Evolutionary conservation across 2,888 invertebrate genomes (phyloP).

Genomic region (Anthophora plumipes): DNA sequence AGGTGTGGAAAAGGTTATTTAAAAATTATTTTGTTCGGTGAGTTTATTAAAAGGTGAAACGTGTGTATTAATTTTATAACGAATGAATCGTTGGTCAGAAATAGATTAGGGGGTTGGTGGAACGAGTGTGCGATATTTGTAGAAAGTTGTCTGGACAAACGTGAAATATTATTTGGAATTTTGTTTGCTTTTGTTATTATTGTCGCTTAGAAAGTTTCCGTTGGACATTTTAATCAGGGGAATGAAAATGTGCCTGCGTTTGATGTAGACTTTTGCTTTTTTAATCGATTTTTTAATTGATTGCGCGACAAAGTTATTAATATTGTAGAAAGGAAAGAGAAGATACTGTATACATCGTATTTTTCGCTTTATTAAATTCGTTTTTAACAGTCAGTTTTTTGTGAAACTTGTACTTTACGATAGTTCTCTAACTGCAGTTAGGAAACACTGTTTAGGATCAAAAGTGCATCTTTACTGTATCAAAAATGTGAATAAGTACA

Average conservation of each 20-base stretch:
- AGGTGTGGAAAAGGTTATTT: not conserved
- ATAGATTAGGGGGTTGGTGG: too few species aligned
- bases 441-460: too few species aligned
- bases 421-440: not conserved
- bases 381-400: not conserved
- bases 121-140: too few species aligned
- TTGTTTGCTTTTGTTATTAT: too few species aligned
- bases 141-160: too few species aligned
- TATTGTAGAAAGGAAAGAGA: not conserved
- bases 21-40: constrained; percentile 13
- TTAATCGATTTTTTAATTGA: not conserved
- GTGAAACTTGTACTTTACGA: not conserved
- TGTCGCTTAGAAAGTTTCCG: too few species aligned
- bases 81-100: not conserved
- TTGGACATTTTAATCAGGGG: too few species aligned
- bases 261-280: not conserved
- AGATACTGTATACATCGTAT: not conserved
- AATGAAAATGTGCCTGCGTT: not conserved
- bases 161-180: too few species aligned
- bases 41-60: not conserved
- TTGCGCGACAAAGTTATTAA: not conserved
- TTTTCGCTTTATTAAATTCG: not conserved
- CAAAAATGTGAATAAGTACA: too few species aligned
- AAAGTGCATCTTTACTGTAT: too few species aligned
- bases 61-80: not conserved